Evolutionary conservation across 2,113 vertebrate genomes (phyloP).

Genomic region (Psephotus haematonotus): DNA sequence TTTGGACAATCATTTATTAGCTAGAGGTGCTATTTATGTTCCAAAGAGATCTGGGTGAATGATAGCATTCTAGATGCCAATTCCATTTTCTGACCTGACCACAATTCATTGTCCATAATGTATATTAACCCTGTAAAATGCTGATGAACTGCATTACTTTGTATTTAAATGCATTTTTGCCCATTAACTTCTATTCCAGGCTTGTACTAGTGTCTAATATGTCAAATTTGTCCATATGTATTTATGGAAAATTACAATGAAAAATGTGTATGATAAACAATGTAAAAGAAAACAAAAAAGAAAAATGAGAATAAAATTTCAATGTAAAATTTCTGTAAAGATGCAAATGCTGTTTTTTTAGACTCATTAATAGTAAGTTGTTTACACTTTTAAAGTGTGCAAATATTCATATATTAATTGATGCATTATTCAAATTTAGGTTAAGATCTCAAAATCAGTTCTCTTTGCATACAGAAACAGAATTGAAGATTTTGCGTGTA

Average conservation of each 20-base stretch:
- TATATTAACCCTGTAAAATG: constrained; percentile 58
- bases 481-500: neutral
- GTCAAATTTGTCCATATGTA: constrained; percentile 63
- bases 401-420: neutral
- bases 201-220: constrained; percentile 59
- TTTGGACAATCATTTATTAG: constrained; percentile 67
- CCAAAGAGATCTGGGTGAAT: constrained; percentile 59
- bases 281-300: neutral
- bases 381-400: neutral
- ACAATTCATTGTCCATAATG: constrained; percentile 51
- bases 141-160: constrained; percentile 42
- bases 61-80: constrained; percentile 49
- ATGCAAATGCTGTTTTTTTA: neutral
- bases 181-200: constrained; percentile 60
- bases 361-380: neutral
- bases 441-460: neutral
- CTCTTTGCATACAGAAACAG: neutral
- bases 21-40: constrained; percentile 76
- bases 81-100: constrained; percentile 24
- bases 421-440: neutral
- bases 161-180: constrained; percentile 58
- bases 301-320: constrained; percentile 65
- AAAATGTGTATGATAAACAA: constrained; percentile 36
- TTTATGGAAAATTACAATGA: constrained; percentile 57
- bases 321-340: constrained; percentile 58